Percentiles rank a stretch among this genome's conserved stretches.
Conservation (phyloP, 2,888 invertebrate species). For the Clanis bilineata region DNA sequence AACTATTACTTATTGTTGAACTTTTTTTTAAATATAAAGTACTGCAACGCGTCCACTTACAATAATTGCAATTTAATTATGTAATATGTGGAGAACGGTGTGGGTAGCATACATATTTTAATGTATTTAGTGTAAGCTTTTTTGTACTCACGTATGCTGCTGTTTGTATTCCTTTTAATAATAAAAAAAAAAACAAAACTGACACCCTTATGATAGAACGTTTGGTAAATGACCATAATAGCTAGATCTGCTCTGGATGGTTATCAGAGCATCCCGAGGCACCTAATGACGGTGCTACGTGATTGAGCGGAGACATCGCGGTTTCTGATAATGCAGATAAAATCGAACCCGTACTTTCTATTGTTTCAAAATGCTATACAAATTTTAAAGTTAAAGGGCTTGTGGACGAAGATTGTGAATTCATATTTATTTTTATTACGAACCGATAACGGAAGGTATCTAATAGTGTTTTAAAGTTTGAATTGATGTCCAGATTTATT, state of each 20-base stretch:
- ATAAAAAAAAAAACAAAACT: not conserved
- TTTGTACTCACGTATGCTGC: too few relatives aligned
- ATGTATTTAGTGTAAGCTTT: too few relatives aligned
- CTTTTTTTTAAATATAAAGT: too few relatives aligned
- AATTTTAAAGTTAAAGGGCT: not conserved
- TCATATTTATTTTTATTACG: not conserved
- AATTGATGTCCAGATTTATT: too few relatives aligned
- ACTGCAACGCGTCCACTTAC: too few relatives aligned
- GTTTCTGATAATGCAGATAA: slow-evolving; percentile 32
- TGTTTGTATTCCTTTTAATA: too few relatives aligned
- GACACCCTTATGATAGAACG: slow-evolving; percentile 30
- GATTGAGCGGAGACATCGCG: slow-evolving; percentile 37
- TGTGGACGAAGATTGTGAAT: not conserved
- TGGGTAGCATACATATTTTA: too few relatives aligned
- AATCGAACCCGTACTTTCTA: slow-evolving; percentile 38
- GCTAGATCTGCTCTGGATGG: slow-evolving; percentile 41
- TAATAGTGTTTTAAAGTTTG: not conserved
- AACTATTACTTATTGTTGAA: too few relatives aligned
- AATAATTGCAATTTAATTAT: too few relatives aligned
- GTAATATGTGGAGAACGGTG: too few relatives aligned
- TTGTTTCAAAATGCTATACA: slow-evolving; percentile 9
- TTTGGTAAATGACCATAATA: slow-evolving; percentile 45
- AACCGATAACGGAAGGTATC: not conserved
- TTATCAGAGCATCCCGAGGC: slow-evolving; percentile 53
- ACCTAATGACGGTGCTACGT: slow-evolving; percentile 47